Percentiles rank a stretch among this genome's conserved stretches.
These are phyloP conservation scores for Chascanopsetta lugubris DNA, from an alignment of 2,113 vertebrate genomes.

Conservation along the genomic window DNA sequence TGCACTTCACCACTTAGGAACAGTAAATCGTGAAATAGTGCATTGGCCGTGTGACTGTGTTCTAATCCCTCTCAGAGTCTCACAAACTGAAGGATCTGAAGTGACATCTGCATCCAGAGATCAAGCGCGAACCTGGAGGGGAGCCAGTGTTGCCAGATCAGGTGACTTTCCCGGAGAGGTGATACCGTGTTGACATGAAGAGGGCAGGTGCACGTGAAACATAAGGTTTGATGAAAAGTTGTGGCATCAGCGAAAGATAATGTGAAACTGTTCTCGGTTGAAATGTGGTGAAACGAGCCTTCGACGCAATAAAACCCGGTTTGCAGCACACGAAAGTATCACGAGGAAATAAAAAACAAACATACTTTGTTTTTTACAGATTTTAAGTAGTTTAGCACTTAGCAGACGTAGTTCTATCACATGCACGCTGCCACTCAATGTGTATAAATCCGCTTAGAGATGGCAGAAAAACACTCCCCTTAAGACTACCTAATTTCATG, in stretches of 20 bases:
- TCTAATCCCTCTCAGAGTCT: conserved; percentile 7
- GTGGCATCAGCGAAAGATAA: background rate
- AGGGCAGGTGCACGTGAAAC: background rate
- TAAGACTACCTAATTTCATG: background rate
- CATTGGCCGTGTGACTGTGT: too few species aligned
- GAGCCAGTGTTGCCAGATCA: background rate
- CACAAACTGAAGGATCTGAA: background rate
- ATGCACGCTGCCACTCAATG: too few species aligned
- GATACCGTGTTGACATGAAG: background rate
- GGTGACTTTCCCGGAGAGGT: background rate
- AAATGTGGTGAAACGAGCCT: background rate
- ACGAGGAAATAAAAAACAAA: background rate
- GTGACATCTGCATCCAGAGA: background rate
- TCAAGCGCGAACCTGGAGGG: background rate
- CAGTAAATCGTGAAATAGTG: too few species aligned
- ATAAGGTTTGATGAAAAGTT: background rate
- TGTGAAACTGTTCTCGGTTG: background rate
- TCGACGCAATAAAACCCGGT: background rate
- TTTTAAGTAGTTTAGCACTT: too few species aligned
- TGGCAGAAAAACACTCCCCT: background rate
- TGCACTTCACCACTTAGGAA: too few species aligned
- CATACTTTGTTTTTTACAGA: background rate
- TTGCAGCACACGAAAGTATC: background rate
- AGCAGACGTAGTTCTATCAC: background rate
- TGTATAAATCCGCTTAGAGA: background rate